Evolutionary conservation across 2,113 vertebrate genomes (phyloP), one percentile per base, ranked within the genome.

Genomic region (Gobiocypris rarus): DNA sequence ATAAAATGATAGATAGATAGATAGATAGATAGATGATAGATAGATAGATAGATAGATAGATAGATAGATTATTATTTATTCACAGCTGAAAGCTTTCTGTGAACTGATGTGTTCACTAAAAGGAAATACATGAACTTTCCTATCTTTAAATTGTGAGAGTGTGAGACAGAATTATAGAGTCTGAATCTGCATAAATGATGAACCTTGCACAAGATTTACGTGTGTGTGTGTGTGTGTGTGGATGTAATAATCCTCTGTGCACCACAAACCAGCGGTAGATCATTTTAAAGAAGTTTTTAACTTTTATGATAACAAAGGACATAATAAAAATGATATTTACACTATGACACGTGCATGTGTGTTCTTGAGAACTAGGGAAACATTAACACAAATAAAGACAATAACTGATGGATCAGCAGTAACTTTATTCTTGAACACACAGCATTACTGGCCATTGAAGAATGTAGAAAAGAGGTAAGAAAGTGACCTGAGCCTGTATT

Each of bases 291-390:
- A 63, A 11, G 28, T 50, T 76, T 67, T 15, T 67, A 63, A 76
- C 26, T 61, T 75, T 75, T 67, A 67, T 77, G 45, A 54, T 48
- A 79, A 79, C 19, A 19, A 76, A 76, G 52, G 75, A 45, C 54
- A 26, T 17, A 63, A 81, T 81, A 81, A 79, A 43, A 81, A 11
- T 1, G 9, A 67, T 31, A 81, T 81, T 81, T 67, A 81, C 26
- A 34, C 43, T 50, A 65, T 67, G 24, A 54, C 4, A 2, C 1
- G 59, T 67, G 24, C 24, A 19, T 15, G 14, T 70, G 43, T 74
- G 52, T 83, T 41, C 4, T 10, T 84, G 28, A 69, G 71, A 81
- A 17, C 24, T 69, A 67, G 8, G 34, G 31, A 81, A 14, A 28
- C 3, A 8, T 28, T n/a, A 19, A 74, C 41, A 13, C 50, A 58